Percentiles rank a stretch among this genome's conserved stretches.
These are phyloP conservation scores for Halictus quadricinctus DNA, from an alignment of 2,888 invertebrate species.

Conservation along the genomic window DNA sequence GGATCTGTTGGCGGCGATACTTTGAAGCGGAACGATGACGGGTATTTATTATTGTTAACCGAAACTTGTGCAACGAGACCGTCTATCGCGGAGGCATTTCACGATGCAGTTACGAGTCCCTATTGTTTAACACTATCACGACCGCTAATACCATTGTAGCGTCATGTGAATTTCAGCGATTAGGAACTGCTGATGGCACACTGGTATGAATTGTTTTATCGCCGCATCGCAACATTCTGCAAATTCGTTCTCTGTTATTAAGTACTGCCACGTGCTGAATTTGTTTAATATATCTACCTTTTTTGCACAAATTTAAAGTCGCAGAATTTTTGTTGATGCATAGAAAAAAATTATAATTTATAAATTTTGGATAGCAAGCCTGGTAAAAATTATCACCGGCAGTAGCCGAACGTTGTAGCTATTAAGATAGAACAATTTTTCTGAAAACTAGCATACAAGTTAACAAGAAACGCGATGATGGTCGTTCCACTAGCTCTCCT, in stretches of 20 bases:
- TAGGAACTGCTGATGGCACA: not conserved
- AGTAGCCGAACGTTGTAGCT: not conserved
- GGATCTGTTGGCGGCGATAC: too few species aligned
- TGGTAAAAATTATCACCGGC: not conserved
- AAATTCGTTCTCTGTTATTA: not conserved
- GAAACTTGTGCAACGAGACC: not conserved
- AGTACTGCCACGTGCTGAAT: not conserved
- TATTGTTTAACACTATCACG: constrained; percentile 1
- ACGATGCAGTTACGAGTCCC: not conserved
- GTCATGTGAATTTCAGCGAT: not conserved
- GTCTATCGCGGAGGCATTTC: not conserved
- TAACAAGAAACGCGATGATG: not conserved
- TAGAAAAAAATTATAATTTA: not conserved
- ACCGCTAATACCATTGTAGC: not conserved
- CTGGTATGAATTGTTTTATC: not conserved
- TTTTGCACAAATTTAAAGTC: too few species aligned
- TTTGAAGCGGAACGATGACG: too few species aligned
- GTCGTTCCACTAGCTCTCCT: not conserved
- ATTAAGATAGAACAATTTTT: not conserved
- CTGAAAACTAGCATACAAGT: not conserved
- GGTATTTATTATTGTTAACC: not conserved
- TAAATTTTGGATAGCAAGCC: too few species aligned
- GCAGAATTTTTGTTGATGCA: too few species aligned
- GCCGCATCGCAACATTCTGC: not conserved
- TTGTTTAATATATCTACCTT: not conserved